phyloP scores from a whole-genome alignment of 2,888 invertebrate species.

The Alloscopus bannaensis region DNA sequence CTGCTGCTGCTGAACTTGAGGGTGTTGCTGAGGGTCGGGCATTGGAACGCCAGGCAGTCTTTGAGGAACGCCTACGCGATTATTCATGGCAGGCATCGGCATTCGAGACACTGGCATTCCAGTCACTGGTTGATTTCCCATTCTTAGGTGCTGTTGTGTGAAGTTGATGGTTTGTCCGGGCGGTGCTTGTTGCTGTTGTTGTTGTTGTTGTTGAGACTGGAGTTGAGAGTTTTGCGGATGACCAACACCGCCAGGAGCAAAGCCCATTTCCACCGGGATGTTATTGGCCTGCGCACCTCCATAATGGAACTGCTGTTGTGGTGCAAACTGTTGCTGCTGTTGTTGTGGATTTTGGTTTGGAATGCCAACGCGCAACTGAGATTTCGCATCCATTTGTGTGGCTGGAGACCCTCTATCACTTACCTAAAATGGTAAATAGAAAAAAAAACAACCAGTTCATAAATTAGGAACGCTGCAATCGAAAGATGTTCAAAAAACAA shows the following conservation, averaged over 20 bases:
- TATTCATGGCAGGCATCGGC: conserved; percentile 56
- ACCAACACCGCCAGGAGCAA: conserved; percentile 46
- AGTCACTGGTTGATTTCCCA: conserved; percentile 64
- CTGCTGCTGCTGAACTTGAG: conserved; percentile 35
- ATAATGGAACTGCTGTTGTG: conserved; percentile 70
- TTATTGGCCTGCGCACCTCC: conserved; percentile 31
- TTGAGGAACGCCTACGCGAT: conserved; percentile 62
- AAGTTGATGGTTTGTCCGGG: conserved; percentile 73
- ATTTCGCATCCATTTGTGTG: conserved; percentile 54
- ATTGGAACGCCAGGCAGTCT: conserved; percentile 40
- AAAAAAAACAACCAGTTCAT: neutral
- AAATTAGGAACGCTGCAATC: too few relatives aligned
- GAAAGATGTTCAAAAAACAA: too few relatives aligned
- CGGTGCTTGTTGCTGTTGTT: conserved; percentile 68
- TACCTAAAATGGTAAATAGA: conserved; percentile 34
- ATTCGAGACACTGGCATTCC: conserved; percentile 51
- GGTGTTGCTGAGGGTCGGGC: conserved; percentile 30
- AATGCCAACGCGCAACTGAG: conserved; percentile 47
- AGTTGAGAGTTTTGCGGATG: conserved; percentile 67
- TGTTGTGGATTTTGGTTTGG: conserved; percentile 54
- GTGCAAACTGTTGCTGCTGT: conserved; percentile 73
- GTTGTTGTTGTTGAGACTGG: conserved; percentile 74
- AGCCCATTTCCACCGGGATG: conserved; percentile 50
- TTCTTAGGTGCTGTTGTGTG: conserved; percentile 72
- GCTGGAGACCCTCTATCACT: conserved; percentile 59